phyloP scores from a whole-genome alignment of 2,113 vertebrate species.

The Trogon surrucura region DNA sequence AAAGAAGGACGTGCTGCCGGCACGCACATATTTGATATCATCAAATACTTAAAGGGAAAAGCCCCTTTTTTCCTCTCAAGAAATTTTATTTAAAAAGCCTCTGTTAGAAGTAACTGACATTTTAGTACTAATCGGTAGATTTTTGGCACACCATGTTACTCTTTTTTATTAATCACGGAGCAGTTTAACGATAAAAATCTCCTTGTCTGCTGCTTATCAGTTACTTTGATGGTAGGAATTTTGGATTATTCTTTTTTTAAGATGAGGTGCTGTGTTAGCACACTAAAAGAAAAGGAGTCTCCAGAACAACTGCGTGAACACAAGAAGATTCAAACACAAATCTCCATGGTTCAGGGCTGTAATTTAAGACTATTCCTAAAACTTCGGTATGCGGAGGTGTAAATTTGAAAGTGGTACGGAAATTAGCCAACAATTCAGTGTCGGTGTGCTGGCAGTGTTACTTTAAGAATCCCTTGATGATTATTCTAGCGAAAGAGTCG shows the following conservation, averaged over 20 bases:
- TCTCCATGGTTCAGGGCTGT: background rate
- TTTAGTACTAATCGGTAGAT: background rate
- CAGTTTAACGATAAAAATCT: background rate
- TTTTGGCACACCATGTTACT: background rate
- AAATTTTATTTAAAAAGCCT: background rate
- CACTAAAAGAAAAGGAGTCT: background rate
- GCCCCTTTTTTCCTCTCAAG: background rate
- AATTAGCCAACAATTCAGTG: background rate
- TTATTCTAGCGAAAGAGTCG: background rate
- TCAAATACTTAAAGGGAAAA: background rate
- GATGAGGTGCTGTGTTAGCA: background rate
- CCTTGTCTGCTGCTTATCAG: background rate
- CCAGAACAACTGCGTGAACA: background rate
- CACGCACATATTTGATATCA: background rate
- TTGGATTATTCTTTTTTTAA: background rate
- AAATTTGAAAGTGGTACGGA: background rate
- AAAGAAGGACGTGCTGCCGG: background rate
- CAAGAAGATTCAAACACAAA: background rate
- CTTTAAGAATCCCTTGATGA: background rate
- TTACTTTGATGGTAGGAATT: background rate
- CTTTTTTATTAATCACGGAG: background rate
- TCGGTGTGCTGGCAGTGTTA: background rate
- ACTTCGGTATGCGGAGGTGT: background rate
- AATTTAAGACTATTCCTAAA: background rate
- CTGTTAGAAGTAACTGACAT: rapidly evolving